These are phyloP conservation scores for Anas platyrhynchos DNA, from an alignment of 2,113 vertebrate genomes.

Conservation along the genomic window DNA sequence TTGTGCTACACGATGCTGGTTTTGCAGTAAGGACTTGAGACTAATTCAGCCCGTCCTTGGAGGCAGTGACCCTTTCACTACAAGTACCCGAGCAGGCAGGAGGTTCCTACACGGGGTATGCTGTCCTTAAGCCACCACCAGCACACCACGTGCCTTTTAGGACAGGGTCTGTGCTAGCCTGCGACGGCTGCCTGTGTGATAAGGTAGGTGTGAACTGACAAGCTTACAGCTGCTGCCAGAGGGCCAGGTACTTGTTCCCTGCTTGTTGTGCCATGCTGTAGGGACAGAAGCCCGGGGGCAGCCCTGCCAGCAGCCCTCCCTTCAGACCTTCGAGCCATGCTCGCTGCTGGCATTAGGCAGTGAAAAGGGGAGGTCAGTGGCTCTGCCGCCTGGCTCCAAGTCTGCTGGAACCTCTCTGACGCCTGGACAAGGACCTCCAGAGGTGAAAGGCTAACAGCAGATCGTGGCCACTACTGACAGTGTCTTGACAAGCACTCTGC, in stretches of 20 bases:
- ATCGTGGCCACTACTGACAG: fast-evolving
- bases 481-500: background rate
- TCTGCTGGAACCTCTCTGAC: background rate
- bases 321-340: background rate
- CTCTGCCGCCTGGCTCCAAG: background rate
- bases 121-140: background rate
- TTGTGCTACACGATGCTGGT: background rate
- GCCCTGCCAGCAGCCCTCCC: background rate
- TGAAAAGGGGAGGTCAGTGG: background rate
- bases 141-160: too few species aligned
- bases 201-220: too few species aligned
- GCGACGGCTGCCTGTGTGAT: too few species aligned
- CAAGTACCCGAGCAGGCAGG: background rate
- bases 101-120: background rate
- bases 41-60: background rate
- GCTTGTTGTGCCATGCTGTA: too few species aligned
- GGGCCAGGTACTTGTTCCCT: too few species aligned
- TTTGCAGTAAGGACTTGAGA: background rate
- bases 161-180: too few species aligned
- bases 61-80: background rate
- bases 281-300: too few species aligned
- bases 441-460: background rate
- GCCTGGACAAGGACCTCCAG: background rate
- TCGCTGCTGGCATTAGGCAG: background rate
- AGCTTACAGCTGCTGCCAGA: too few species aligned